phyloP scores from a whole-genome alignment of 2,797 vertebrate genomes.

The Sebastiscus albofasciatus region DNA sequence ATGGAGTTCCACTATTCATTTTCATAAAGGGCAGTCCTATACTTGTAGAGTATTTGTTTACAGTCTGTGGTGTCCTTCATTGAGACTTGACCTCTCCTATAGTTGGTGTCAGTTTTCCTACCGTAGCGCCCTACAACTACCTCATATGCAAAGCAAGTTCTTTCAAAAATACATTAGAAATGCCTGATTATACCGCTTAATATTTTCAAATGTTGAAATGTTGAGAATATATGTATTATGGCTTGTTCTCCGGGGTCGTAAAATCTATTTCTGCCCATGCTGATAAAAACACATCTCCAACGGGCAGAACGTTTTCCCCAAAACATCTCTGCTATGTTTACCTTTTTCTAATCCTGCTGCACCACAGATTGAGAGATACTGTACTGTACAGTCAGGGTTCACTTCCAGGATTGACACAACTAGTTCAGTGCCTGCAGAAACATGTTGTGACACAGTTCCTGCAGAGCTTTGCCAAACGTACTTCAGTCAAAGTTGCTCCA shows the following conservation, averaged over 20 bases:
- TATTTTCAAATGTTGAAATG: no score
- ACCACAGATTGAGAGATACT: neutral
- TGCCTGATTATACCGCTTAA: neutral
- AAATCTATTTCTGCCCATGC: neutral
- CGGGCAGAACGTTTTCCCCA: neutral
- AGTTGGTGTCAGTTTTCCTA: neutral
- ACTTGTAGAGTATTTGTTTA: neutral
- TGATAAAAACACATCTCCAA: neutral
- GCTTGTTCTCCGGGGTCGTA: neutral
- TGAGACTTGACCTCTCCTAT: neutral
- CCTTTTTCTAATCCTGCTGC: neutral
- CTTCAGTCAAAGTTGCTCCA: neutral
- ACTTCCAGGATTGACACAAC: neutral
- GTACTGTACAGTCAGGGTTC: neutral
- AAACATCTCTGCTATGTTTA: constrained; percentile 6
- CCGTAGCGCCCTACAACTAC: neutral
- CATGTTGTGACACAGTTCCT: constrained; percentile 16
- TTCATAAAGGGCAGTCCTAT: neutral
- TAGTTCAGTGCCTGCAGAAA: constrained; percentile 15
- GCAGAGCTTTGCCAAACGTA: neutral
- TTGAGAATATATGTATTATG: neutral
- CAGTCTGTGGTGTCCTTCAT: neutral
- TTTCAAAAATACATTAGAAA: neutral
- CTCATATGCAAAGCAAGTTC: neutral
- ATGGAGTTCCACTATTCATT: neutral